Evolutionary conservation across 2,888 invertebrate species (phyloP).

Genomic region (Synergus laeviventris): DNA sequence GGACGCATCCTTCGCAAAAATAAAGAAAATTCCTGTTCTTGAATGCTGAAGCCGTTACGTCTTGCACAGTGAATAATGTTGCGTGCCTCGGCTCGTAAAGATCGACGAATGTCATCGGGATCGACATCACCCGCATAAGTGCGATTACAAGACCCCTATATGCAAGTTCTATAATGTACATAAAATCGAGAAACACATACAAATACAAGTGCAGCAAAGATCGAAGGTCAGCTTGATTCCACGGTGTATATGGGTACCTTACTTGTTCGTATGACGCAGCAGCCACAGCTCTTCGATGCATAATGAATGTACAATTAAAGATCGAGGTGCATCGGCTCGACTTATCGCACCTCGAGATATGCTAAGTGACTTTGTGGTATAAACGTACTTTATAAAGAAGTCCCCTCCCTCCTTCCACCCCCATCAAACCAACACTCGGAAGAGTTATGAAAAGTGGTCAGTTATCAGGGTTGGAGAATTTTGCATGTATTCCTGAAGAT

Average conservation of each 20-base stretch:
- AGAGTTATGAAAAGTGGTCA: conserved; percentile 16
- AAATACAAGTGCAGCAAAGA: conserved; percentile 57
- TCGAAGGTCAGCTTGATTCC: conserved; percentile 62
- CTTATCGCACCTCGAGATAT: conserved; percentile 64
- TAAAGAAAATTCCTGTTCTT: not conserved
- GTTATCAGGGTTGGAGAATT: not conserved
- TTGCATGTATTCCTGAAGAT: not conserved
- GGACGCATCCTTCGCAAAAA: not conserved
- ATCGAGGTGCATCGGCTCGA: conserved; percentile 62
- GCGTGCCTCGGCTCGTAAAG: conserved; percentile 34
- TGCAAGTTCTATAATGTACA: conserved; percentile 44
- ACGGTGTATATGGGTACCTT: conserved; percentile 42
- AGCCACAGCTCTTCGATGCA: conserved; percentile 58
- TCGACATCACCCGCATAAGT: conserved; percentile 56
- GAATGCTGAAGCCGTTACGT: conserved; percentile 24
- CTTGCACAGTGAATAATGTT: conserved; percentile 30
- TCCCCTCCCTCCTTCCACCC: not conserved
- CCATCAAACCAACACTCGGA: not conserved
- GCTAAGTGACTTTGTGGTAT: conserved; percentile 60
- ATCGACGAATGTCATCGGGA: conserved; percentile 46
- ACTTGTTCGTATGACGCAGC: conserved; percentile 63
- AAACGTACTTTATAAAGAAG: conserved; percentile 42
- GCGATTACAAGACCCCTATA: conserved; percentile 48
- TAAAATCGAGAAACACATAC: conserved; percentile 44
- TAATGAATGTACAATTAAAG: conserved; percentile 69